Base-by-base conservation (phyloP, 2,113 vertebrate genomes). In the Alosa alosa region DNA sequence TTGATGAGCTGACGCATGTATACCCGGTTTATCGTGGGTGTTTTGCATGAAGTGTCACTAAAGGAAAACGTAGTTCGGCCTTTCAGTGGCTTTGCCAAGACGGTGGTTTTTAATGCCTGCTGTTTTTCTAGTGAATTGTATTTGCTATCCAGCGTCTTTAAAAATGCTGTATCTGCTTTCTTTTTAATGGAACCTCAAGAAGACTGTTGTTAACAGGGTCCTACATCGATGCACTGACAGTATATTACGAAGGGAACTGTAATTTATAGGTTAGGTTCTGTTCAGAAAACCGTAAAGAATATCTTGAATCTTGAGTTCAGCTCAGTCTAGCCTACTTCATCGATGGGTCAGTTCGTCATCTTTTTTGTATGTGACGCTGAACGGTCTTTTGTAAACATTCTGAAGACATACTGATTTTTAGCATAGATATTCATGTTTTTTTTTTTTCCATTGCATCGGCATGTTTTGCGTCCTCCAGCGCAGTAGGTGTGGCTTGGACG, bases 401-500 rank as follows among this genome's bases (percentile, higher is more conserved):
- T 68, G 8, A 31, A 2, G 31, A 8, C 6, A 31, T 22, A 22
- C 2, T 6, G 6, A 22, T 68, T 10, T 68, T 25, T 68, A 68
- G 6, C 22, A n/a, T 18, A 55, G n/a, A 64, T n/a, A 22, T 64
- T 8, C 22, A 7, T 68, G 9, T 31, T 25, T 68, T 8, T 11
- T 9, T 9, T n/a, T 25, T 10, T 25, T 64, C 0, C 31, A 31
- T 68, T 68, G 85, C 83, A 85, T 89, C 83, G n/a, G 64, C 64
- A 68, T 68, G 64, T 68, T 68, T 68, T 68, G 10, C 25, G n/a
- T 68, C 64, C n/a, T 68, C n/a, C n/a, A 68, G 64, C 10, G 64
- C 64, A 68, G 64, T 68, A 68, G 64, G 64, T 68, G 64, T 68
- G 64, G 64, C 64, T 68, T 68, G 64, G 64, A 68, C n/a, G n/a